These are phyloP conservation scores for Batillaria attramentaria DNA, from an alignment of 1,140 invertebrate genomes.

Conservation along the genomic window DNA sequence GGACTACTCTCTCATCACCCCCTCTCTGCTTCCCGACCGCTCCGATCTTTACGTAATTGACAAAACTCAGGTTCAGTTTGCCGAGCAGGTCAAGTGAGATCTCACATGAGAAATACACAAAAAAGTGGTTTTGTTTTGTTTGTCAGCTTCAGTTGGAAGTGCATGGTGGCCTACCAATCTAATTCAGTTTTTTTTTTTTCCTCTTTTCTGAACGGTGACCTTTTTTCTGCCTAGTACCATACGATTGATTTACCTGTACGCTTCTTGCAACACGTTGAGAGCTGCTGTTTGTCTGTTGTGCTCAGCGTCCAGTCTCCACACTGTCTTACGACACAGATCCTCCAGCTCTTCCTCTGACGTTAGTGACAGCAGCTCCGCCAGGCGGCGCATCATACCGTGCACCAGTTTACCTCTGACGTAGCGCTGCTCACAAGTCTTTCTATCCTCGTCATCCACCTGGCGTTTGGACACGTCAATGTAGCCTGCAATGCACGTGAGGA, in stretches of 20 bases:
- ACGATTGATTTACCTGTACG: conserved; percentile 21
- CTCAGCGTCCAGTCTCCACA: conserved; percentile 3
- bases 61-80: neutral
- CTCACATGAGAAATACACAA: neutral
- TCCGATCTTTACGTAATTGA: neutral
- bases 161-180: too few species aligned
- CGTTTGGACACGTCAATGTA: conserved; percentile 16
- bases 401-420: conserved; percentile 13
- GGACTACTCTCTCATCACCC: neutral
- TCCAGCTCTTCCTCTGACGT: neutral
- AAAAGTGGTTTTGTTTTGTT: neutral
- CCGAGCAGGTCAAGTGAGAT: neutral
- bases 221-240: too few species aligned
- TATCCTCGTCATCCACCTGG: conserved; percentile 8
- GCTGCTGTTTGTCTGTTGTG: neutral
- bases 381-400: neutral
- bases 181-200: too few species aligned
- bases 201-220: too few species aligned
- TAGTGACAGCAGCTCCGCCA: neutral
- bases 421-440: neutral
- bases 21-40: neutral
- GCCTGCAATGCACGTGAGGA: neutral
- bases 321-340: neutral
- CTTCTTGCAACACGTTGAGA: conserved; percentile 14
- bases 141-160: too few species aligned